Conservation (phyloP, 1,140 invertebrate genomes). For the Metaphire vulgaris region DNA sequence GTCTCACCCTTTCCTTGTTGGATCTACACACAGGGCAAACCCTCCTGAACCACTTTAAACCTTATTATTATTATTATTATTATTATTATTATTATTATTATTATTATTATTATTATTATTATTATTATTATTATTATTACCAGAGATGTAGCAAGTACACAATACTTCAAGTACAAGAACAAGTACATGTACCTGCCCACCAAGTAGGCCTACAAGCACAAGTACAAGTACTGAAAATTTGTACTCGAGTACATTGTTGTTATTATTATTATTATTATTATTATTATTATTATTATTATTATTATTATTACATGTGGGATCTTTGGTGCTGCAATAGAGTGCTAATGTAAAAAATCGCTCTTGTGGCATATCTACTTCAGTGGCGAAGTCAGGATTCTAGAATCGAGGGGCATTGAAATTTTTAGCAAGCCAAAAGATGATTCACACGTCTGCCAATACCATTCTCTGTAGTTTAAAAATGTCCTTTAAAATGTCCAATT, state of each 20-base stretch:
- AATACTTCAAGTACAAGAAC: too few species aligned
- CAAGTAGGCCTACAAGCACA: neutral
- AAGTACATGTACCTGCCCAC: too few species aligned
- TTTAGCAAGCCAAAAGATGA: neutral
- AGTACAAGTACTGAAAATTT: neutral
- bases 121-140: neutral
- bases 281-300: conserved; percentile 4
- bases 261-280: conserved; percentile 4
- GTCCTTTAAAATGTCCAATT: neutral
- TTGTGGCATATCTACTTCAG: neutral
- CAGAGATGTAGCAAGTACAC: too few species aligned
- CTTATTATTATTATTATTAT: too few species aligned
- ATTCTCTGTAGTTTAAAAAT: neutral
- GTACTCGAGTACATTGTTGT: neutral
- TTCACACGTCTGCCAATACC: neutral
- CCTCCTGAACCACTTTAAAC: too few species aligned
- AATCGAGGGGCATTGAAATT: neutral
- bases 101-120: neutral
- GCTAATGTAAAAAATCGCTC: neutral
- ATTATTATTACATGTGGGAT: neutral
- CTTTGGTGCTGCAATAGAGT: neutral
- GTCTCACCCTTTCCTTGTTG: too few species aligned
- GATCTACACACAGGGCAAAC: too few species aligned
- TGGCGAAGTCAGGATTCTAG: neutral
- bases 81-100: neutral